phyloP scores from a whole-genome alignment of 2,113 vertebrate species.

The Reinhardtius hippoglossoides region DNA sequence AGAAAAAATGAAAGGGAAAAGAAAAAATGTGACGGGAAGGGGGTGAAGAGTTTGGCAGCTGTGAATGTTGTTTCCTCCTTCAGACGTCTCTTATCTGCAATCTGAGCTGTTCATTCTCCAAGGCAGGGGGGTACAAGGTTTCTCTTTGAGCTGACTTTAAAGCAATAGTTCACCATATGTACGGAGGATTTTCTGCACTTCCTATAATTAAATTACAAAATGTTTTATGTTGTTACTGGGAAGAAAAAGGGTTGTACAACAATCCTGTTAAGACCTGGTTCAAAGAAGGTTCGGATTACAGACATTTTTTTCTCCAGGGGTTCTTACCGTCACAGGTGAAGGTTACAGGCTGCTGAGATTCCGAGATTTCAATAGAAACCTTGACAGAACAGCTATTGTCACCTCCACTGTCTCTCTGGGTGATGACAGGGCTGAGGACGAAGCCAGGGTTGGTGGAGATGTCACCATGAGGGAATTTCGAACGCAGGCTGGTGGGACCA shows the following conservation, averaged over 20 bases:
- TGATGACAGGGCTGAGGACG: slow-evolving; percentile 91
- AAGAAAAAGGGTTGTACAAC: not conserved
- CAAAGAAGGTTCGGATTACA: not conserved
- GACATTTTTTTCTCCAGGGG: not conserved
- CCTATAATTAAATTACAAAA: not conserved
- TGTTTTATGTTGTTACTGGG: not conserved
- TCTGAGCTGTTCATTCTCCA: slow-evolving; percentile 44
- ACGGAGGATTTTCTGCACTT: not conserved
- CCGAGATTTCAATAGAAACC: slow-evolving; percentile 96
- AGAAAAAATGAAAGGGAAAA: slow-evolving; percentile 31
- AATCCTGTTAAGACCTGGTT: not conserved
- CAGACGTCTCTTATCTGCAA: slow-evolving; percentile 54
- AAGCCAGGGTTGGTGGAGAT: slow-evolving; percentile 90
- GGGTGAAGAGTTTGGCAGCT: slow-evolving; percentile 54
- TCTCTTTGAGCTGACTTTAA: slow-evolving; percentile 3
- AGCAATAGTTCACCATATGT: not conserved
- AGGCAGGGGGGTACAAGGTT: slow-evolving; percentile 25
- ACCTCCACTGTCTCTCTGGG: slow-evolving; percentile 85
- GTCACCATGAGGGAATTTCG: slow-evolving; percentile 83
- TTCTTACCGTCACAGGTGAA: slow-evolving; percentile 97
- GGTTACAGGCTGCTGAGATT: slow-evolving; percentile 94
- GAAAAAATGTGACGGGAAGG: slow-evolving; percentile 22
- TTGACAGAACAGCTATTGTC: slow-evolving; percentile 94
- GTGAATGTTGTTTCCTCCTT: slow-evolving; percentile 52
- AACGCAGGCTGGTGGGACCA: slow-evolving; percentile 84